A percentile compares a stretch with the other conserved stretches of the same genome.
These are phyloP conservation scores for Willowsia nigromaculata DNA, from an alignment of 2,888 invertebrate species.

Conservation along the genomic window DNA sequence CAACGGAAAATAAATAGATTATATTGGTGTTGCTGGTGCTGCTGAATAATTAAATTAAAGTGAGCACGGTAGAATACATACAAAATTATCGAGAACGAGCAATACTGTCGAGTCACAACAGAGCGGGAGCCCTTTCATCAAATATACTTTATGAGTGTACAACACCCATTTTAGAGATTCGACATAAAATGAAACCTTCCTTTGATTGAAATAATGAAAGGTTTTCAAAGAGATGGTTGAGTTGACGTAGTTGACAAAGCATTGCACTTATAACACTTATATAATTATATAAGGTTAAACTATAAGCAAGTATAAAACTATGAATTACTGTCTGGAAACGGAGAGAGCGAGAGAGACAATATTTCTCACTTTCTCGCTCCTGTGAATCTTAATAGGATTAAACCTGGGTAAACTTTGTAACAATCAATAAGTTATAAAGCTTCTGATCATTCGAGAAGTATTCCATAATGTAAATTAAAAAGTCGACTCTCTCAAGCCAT, in stretches of 20 bases:
- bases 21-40: background rate
- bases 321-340: too few relatives aligned
- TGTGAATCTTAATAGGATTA: constrained; percentile 50
- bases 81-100: background rate
- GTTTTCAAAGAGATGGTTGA: background rate
- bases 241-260: background rate
- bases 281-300: background rate
- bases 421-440: constrained; percentile 40
- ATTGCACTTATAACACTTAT: background rate
- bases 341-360: background rate
- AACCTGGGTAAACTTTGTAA: constrained; percentile 12
- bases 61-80: background rate
- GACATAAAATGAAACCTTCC: background rate
- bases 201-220: constrained; percentile 6
- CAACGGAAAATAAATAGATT: constrained; percentile 19
- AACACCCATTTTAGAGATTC: background rate
- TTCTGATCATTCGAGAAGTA: constrained; percentile 20
- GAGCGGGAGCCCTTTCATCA: background rate
- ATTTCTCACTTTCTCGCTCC: constrained; percentile 32
- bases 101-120: background rate
- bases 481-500: background rate
- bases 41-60: constrained; percentile 34
- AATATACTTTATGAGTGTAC: background rate
- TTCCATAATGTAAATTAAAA: constrained; percentile 25
- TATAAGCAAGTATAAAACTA: background rate